These are phyloP conservation scores for Smutsia gigantea DNA, from an alignment of 2,797 vertebrate species.

Conservation along the genomic window DNA sequence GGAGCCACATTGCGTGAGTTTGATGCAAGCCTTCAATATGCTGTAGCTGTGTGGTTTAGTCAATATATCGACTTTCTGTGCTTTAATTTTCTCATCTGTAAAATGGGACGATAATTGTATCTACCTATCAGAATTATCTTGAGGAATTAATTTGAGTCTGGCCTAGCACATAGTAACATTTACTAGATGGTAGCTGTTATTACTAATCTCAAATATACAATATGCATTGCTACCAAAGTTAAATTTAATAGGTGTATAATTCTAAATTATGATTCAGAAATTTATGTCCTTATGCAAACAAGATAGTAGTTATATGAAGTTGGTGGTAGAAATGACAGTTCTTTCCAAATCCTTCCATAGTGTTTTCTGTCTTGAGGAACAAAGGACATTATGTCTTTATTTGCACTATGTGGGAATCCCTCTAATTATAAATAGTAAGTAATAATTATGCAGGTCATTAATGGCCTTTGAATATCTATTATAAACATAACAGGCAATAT, in stretches of 20 bases:
- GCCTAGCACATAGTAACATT: not conserved
- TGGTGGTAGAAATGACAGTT: not conserved
- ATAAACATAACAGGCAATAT: not conserved
- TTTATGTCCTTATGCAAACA: not conserved
- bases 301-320: too few species aligned
- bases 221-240: not conserved
- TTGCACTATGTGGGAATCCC: not conserved
- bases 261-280: constrained; percentile 32
- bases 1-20: not conserved
- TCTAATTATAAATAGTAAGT: not conserved
- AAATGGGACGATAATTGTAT: not conserved
- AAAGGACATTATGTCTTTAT: not conserved
- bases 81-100: not conserved
- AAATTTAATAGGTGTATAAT: not conserved
- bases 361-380: constrained; percentile 35
- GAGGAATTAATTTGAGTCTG: not conserved
- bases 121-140: not conserved
- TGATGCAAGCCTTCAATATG: not conserved
- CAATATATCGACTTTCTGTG: not conserved
- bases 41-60: not conserved
- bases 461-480: not conserved
- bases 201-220: not conserved
- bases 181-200: not conserved
- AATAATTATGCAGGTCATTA: not conserved
- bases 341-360: not conserved